These are phyloP conservation scores for Sisor rabdophorus DNA, from an alignment of 2,113 vertebrate species.

Conservation along the genomic window DNA sequence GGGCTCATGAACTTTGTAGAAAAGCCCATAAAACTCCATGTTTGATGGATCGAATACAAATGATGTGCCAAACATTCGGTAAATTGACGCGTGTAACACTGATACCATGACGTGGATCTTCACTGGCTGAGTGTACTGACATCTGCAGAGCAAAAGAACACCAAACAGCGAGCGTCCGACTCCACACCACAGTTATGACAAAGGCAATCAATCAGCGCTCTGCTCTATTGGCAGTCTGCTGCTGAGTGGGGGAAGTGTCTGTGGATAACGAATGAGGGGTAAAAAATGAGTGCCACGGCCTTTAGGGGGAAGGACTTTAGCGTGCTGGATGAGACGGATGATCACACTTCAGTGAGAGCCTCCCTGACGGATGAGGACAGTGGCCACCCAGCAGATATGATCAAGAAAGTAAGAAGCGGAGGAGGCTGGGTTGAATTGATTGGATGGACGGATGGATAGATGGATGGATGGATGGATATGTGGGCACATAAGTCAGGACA, in stretches of 20 bases:
- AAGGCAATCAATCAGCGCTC: constrained; percentile 47
- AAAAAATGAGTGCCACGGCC: constrained; percentile 25
- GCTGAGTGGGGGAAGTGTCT: constrained; percentile 40
- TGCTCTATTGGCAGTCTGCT: constrained; percentile 44
- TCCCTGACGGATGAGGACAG: constrained; percentile 23
- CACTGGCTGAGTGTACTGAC: constrained; percentile 3
- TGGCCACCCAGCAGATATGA: constrained; percentile 5
- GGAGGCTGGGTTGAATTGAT: constrained; percentile 10
- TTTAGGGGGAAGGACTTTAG: constrained; percentile 22
- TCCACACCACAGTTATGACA: constrained; percentile 43
- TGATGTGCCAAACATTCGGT: constrained; percentile 9
- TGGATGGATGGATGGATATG: not conserved
- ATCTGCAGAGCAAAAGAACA: constrained; percentile 19
- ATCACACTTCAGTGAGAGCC: constrained; percentile 26
- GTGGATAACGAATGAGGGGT: constrained; percentile 44
- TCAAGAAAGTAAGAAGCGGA: not conserved
- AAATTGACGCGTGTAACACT: not conserved
- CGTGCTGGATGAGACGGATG: constrained; percentile 23
- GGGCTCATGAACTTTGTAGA: constrained; percentile 19
- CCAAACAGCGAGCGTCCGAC: constrained; percentile 13
- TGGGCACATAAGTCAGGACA: not conserved
- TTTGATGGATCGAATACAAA: constrained; percentile 41
- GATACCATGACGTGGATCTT: not conserved
- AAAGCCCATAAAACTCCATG: not conserved
- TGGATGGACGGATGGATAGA: not conserved